A percentile compares a stretch with the other conserved stretches of the same genome.
phyloP scores from a whole-genome alignment of 2,113 vertebrate genomes.

The Polyodon spathula region DNA sequence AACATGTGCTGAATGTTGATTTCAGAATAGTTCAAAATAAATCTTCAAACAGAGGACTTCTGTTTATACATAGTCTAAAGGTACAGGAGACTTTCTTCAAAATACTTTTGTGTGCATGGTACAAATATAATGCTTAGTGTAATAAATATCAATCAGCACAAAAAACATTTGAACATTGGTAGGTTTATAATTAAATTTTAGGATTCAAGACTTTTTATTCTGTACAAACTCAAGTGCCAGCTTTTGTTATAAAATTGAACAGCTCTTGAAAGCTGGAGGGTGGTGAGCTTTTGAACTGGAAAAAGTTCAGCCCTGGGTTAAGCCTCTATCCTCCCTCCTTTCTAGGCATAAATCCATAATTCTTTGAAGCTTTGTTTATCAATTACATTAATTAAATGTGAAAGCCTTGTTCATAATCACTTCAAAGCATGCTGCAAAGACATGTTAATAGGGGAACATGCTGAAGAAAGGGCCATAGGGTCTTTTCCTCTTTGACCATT shows the following conservation, averaged over 20 bases:
- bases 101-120: neutral
- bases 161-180: conserved; percentile 20
- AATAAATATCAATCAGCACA: conserved; percentile 17
- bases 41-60: no score
- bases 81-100: no score
- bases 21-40: no score
- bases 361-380: conserved; percentile 30
- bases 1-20: no score
- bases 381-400: conserved; percentile 26
- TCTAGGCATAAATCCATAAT: conserved; percentile 8
- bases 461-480: neutral
- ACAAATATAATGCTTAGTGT: conserved; percentile 26
- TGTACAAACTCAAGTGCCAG: conserved; percentile 7
- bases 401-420: conserved; percentile 15
- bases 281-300: conserved; percentile 15
- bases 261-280: conserved; percentile 7
- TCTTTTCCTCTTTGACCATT: neutral
- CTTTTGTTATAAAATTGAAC: conserved; percentile 8
- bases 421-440: conserved; percentile 14
- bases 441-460: neutral
- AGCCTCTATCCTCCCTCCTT: neutral
- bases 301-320: conserved; percentile 9
- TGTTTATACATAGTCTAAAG: no score
- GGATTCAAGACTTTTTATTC: conserved; percentile 10
- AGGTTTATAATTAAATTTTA: conserved; percentile 21